Evolutionary conservation across 1,140 invertebrate species (phyloP), one percentile per base, ranked within the genome.

Genomic region (Papilio aristodemus): DNA sequence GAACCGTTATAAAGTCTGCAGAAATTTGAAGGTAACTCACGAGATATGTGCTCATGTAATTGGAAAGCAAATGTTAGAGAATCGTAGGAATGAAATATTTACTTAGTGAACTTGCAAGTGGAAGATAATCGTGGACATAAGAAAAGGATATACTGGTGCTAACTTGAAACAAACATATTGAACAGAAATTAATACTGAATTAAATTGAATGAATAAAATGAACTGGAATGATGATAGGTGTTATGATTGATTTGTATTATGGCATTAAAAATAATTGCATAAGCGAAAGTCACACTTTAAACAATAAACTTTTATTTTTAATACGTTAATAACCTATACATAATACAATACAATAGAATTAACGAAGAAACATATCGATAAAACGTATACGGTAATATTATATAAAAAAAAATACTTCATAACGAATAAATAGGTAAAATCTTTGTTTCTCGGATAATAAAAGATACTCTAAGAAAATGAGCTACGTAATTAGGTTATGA

Each of bases 1-100:
- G 22, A 17, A 64, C 60, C 19, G 60, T 64, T 64, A 43, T 63
- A 64, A 43, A 64, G 60, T 64, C 60, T 64, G 60, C 38, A 41
- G 38, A 38, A 64, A 64, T 64, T 64, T 64, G 60, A 43, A 64
- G 60, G 60, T 62, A 62, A 62, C 19, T 43, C 43, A 19, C 22
- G 39, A 64, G 60, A 64, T 64, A 64, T 43, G 13, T 64, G 38
- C 39, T 64, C 60, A 39, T 32, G 60, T 64, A 64, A 64, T 64
- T 64, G 60, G 38, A 64, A 25, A 64, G 60, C 11, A 41, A 64
- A 64, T 25, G 39, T 64, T 43, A n/a, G 17, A 25, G 22, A 64
- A 41, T 64, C 37, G 5, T n/a, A 63, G 38, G 13, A 63, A 41
- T 63, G 17, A 41, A 63, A 64, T 64, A 43, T 64, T 64, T 9